A percentile compares a stretch with the other conserved stretches of the same genome.
phyloP scores from a whole-genome alignment of 2,113 vertebrate genomes.

The Callipepla squamata region DNA sequence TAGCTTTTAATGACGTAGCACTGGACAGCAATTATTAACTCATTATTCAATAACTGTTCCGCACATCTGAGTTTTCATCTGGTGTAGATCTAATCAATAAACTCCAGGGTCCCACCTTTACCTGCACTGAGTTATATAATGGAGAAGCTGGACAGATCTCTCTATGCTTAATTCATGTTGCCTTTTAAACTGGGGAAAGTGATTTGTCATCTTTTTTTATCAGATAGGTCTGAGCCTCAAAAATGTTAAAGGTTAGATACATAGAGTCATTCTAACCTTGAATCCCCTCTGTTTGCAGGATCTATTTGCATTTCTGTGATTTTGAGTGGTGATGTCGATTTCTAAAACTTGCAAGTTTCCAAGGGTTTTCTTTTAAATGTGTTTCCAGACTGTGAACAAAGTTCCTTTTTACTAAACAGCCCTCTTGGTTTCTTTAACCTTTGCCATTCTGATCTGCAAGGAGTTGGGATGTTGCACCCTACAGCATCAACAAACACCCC shows the following conservation, averaged over 20 bases:
- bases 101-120: neutral
- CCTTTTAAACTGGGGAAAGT: neutral
- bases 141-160: neutral
- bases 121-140: neutral
- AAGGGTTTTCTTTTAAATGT: neutral
- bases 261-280: neutral
- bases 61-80: neutral
- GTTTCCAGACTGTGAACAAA: neutral
- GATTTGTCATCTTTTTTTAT: neutral
- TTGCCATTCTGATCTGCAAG: neutral
- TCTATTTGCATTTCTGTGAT: neutral
- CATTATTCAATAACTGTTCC: neutral
- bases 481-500: rapidly evolving
- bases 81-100: neutral
- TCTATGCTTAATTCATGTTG: neutral
- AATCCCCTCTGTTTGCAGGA: neutral
- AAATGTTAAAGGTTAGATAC: neutral
- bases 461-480: neutral
- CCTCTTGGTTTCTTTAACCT: neutral
- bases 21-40: neutral
- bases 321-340: neutral
- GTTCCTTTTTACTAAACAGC: neutral
- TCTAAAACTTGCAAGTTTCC: neutral
- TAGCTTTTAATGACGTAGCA: neutral
- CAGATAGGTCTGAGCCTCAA: neutral